These are phyloP conservation scores for Pristionchus fissidentatus DNA, from an alignment of 2,888 invertebrate species.

Conservation along the genomic window DNA sequence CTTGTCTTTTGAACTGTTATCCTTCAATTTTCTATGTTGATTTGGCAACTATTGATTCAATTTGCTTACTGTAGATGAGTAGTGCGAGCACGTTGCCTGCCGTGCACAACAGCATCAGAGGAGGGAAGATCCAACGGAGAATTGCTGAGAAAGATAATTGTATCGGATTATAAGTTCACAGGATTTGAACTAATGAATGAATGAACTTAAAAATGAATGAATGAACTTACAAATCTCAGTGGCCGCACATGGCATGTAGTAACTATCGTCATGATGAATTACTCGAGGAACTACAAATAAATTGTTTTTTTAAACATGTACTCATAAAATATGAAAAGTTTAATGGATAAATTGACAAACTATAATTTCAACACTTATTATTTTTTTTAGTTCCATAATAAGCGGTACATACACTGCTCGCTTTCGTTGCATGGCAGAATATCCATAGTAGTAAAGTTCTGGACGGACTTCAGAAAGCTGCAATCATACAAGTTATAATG, in stretches of 20 bases:
- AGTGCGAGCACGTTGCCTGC: constrained; percentile 70
- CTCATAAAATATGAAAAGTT: too few relatives aligned
- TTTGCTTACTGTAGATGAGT: constrained; percentile 63
- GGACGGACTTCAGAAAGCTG: not conserved
- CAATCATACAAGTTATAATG: not conserved
- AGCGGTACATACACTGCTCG: not conserved
- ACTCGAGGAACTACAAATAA: constrained; percentile 25
- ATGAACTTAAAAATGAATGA: not conserved
- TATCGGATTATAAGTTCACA: not conserved
- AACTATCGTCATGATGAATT: not conserved
- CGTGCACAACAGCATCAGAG: constrained; percentile 67
- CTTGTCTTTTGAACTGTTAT: not conserved
- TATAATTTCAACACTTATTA: not conserved
- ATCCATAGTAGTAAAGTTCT: not conserved
- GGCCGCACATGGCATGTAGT: constrained; percentile 40
- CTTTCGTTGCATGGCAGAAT: constrained; percentile 10
- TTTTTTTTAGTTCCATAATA: not conserved
- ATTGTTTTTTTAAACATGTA: too few relatives aligned
- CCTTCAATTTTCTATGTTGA: too few relatives aligned
- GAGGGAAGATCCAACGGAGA: constrained; percentile 64
- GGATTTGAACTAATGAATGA: not conserved
- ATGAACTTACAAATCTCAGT: constrained; percentile 1
- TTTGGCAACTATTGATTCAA: too few relatives aligned
- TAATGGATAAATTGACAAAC: too few relatives aligned
- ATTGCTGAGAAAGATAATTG: constrained; percentile 52